Evolutionary conservation across 2,888 invertebrate genomes (phyloP).

Genomic region (Synanthedon formicaeformis): DNA sequence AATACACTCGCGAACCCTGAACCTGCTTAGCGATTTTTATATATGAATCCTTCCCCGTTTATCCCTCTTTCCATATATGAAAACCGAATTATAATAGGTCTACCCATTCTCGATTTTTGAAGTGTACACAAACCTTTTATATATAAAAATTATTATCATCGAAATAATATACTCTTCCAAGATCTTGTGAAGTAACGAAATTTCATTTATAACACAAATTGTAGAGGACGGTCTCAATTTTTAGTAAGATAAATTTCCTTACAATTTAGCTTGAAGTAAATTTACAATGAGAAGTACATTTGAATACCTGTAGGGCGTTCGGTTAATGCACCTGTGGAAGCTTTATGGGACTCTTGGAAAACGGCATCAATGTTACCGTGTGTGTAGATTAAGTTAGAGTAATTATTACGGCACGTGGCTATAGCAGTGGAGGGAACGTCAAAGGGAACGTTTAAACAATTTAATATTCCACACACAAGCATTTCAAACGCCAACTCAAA

Average conservation of each 20-base stretch:
- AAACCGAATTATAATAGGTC: no score
- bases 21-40: no score
- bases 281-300: not conserved
- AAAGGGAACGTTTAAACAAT: constrained; percentile 67
- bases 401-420: constrained; percentile 54
- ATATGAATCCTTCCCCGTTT: no score
- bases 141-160: no score
- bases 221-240: constrained; percentile 8
- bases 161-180: no score
- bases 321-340: constrained; percentile 1
- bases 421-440: constrained; percentile 41
- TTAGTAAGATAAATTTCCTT: no score
- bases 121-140: no score
- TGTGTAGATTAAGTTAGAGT: constrained; percentile 48
- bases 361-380: constrained; percentile 33
- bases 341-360: constrained; percentile 16
- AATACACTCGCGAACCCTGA: no score
- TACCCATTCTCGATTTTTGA: no score
- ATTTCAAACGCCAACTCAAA: constrained; percentile 65
- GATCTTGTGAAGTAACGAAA: no score
- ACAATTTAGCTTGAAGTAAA: not conserved
- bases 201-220: no score
- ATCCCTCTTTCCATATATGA: no score
- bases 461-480: constrained; percentile 68
- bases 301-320: not conserved